These are phyloP conservation scores for Octodon degus DNA, from an alignment of 2,113 vertebrate genomes.

Conservation along the genomic window DNA sequence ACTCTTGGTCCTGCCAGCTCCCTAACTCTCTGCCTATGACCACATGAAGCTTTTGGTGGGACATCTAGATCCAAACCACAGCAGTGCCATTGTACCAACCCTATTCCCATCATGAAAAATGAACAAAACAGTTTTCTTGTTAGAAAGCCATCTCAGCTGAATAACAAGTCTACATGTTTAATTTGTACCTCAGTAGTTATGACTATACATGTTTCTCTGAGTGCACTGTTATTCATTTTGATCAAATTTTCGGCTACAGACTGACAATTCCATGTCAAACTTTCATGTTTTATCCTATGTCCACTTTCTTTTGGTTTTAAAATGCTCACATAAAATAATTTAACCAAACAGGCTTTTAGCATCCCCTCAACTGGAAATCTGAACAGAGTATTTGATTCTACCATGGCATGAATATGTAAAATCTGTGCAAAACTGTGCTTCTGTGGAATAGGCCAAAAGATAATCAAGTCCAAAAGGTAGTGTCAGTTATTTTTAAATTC, in stretches of 20 bases:
- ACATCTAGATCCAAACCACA: neutral
- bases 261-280: constrained; percentile 78
- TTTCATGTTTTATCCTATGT: constrained; percentile 84
- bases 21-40: neutral
- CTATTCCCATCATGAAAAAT: neutral
- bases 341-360: constrained; percentile 34
- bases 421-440: neutral
- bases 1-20: neutral
- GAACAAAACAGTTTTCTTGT: neutral
- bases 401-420: neutral
- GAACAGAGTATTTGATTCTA: constrained; percentile 5
- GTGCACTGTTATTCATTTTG: constrained; percentile 72
- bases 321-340: constrained; percentile 78
- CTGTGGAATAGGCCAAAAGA: neutral
- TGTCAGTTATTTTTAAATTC: neutral
- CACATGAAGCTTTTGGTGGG: neutral
- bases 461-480: neutral
- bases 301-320: constrained; percentile 77
- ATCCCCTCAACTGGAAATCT: neutral
- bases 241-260: constrained; percentile 81
- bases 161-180: neutral
- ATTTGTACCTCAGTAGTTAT: neutral
- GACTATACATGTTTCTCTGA: constrained; percentile 54
- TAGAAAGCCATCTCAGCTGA: neutral
- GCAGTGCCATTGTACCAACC: neutral